Conservation (phyloP, 2,888 invertebrate species). For the Nezara viridula region DNA sequence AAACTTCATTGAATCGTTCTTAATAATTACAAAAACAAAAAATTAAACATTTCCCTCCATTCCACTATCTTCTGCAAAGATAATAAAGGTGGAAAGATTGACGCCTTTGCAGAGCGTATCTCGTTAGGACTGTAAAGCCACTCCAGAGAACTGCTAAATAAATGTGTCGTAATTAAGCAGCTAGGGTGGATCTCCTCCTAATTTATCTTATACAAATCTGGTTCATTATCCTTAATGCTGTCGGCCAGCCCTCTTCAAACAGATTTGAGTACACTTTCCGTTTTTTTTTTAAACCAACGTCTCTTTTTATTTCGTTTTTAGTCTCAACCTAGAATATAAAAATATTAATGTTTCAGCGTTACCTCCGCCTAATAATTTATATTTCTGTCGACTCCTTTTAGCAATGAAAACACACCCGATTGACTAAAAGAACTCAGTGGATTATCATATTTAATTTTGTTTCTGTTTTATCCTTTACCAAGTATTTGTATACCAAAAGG, state of each 20-base stretch:
- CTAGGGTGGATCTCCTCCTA: neutral
- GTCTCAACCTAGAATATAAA: neutral
- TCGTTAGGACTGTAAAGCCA: conserved; percentile 36
- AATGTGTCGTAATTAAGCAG: conserved; percentile 42
- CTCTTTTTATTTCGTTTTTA: neutral
- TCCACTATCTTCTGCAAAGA: neutral
- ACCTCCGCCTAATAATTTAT: neutral
- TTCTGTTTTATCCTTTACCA: no score
- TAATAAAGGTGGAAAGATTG: neutral
- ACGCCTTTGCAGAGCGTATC: neutral
- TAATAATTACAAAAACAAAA: neutral
- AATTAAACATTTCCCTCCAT: neutral
- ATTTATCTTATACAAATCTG: conserved; percentile 43
- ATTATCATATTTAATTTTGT: no score
- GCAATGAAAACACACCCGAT: neutral
- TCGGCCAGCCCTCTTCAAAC: neutral
- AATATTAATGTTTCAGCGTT: neutral
- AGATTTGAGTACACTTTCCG: conserved; percentile 5
- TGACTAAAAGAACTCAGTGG: neutral
- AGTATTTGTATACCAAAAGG: no score
- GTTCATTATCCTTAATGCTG: conserved; percentile 22
- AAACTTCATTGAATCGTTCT: no score
- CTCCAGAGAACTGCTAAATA: neutral
- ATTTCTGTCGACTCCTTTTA: neutral
- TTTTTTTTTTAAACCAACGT: neutral